Percentiles rank a stretch among this genome's conserved stretches.
Evolutionary conservation across 92 coral and sea anemone species (phyloP).

Genomic region (Heliopora coerulea): DNA sequence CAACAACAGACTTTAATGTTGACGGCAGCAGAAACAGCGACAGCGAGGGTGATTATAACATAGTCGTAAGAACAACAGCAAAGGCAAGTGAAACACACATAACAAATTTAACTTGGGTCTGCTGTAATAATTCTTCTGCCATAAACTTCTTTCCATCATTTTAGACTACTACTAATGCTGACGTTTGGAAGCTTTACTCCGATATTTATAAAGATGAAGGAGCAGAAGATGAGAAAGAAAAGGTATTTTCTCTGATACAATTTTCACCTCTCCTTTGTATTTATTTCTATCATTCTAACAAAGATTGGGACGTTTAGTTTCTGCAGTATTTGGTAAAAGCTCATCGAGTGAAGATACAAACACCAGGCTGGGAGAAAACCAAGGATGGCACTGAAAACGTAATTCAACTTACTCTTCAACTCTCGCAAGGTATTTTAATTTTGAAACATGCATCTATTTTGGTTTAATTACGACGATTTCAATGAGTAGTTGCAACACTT

Average conservation of each 20-base stretch:
- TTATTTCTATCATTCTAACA: neutral
- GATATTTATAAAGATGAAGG: slow-evolving; percentile 71
- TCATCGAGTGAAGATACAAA: slow-evolving; percentile 75
- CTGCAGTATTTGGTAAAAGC: slow-evolving; percentile 80
- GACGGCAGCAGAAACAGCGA: neutral
- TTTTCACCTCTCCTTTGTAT: neutral
- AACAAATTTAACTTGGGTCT: neutral
- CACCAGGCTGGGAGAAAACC: slow-evolving; percentile 75
- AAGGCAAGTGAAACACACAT: neutral
- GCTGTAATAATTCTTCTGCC: too few relatives aligned
- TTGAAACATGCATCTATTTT: neutral
- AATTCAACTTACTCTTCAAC: slow-evolving; percentile 53
- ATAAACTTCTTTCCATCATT: neutral
- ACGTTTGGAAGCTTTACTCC: slow-evolving; percentile 88
- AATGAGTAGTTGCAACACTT: neutral
- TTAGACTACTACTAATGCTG: slow-evolving; percentile 80
- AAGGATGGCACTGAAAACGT: slow-evolving; percentile 63
- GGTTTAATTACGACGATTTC: neutral
- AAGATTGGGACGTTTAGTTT: slow-evolving; percentile 57
- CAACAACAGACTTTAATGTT: neutral
- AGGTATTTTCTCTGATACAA: neutral
- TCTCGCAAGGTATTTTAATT: slow-evolving; percentile 65
- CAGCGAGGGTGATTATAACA: neutral
- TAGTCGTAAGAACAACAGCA: neutral
- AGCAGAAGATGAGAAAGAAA: slow-evolving; percentile 63